Percentiles rank a stretch among this genome's conserved stretches.
phyloP scores from a whole-genome alignment of 2,113 vertebrate genomes.

The Plotosus lineatus region DNA sequence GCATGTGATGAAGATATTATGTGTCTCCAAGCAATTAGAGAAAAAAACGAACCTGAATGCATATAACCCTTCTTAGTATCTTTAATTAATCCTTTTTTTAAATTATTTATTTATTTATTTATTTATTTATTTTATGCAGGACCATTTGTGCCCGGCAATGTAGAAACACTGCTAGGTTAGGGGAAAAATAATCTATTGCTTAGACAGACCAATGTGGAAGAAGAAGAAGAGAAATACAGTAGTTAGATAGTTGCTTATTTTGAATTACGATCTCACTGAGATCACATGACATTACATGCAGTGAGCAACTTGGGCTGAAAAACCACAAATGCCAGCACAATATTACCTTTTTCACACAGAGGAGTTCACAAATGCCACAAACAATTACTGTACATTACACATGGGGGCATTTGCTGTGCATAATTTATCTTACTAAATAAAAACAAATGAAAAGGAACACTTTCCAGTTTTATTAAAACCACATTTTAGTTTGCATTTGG shows the following conservation, averaged over 20 bases:
- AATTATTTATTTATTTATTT: too few species aligned
- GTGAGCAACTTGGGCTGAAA: neutral
- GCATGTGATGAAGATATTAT: neutral
- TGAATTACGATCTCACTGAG: neutral
- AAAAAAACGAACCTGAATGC: neutral
- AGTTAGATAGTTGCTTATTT: neutral
- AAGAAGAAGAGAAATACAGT: neutral
- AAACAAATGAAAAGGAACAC: slow-evolving; percentile 16
- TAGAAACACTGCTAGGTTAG: slow-evolving; percentile 2
- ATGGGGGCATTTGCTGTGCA: neutral
- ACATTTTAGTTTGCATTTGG: neutral
- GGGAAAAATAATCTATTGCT: neutral
- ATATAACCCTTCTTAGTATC: neutral
- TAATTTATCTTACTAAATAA: slow-evolving; percentile 11
- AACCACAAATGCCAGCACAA: slow-evolving; percentile 28
- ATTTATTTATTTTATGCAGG: neutral
- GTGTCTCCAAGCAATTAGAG: too few species aligned
- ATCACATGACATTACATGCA: neutral
- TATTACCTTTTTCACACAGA: slow-evolving; percentile 15
- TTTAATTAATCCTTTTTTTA: too few species aligned
- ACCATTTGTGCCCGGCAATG: neutral
- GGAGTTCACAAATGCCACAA: slow-evolving; percentile 30
- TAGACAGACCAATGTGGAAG: neutral
- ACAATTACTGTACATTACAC: slow-evolving; percentile 18
- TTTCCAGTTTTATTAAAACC: neutral